Base-by-base conservation (phyloP, 2,888 invertebrate species). In the Lepidocyrtoides sp. region DNA sequence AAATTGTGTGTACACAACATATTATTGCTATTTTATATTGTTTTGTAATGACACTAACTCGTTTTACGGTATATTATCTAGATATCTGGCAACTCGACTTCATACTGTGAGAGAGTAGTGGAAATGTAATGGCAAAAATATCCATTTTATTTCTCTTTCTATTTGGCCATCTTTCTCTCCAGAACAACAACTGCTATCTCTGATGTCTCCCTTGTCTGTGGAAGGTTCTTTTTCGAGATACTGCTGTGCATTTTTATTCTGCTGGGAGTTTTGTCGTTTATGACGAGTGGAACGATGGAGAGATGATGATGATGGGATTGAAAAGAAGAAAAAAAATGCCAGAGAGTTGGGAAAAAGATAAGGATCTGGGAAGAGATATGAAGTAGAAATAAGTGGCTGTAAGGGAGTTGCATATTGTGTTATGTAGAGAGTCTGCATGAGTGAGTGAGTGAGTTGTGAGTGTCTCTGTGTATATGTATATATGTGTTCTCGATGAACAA, bases 261-360 rank as follows among this genome's bases (percentile, higher is more conserved):
- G 36, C 32, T 75, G 72, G 85, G 85, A 86, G 85, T 87, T 87
- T 77, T 44, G 60, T 84, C 77, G 86, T 87, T 87, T 87, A 87
- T 87, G 77, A 87, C 86, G 85, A 77, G 41, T 29, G 60, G 41
- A 79, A 17, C 44, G 75, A 75, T 26, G 48, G 75, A 75, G 66
- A 54, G 51, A 79, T 84, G 69, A 84, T 54, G 85, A 75, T 75
- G 75, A 75, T 72, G 77, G 77, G 75, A 87, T 87, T 87, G 86
- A 87, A 87, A 63, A 57, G 57, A 85, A 85, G n/a, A 86, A 86
- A 86, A 57, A 86, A 86, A 86, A 86, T 60, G 82, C 60, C 41
- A 82, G 82, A 82, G 82, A 60, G 60, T 54, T 69, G 17, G 26
- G n/a, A 17, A 86, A 84, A 26, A 41, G 85, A 86, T 86, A 86